Percentiles rank a stretch among this genome's conserved stretches.
Evolutionary conservation across 1,140 invertebrate species (phyloP).

Genomic region (Globodera ellingtonae): DNA sequence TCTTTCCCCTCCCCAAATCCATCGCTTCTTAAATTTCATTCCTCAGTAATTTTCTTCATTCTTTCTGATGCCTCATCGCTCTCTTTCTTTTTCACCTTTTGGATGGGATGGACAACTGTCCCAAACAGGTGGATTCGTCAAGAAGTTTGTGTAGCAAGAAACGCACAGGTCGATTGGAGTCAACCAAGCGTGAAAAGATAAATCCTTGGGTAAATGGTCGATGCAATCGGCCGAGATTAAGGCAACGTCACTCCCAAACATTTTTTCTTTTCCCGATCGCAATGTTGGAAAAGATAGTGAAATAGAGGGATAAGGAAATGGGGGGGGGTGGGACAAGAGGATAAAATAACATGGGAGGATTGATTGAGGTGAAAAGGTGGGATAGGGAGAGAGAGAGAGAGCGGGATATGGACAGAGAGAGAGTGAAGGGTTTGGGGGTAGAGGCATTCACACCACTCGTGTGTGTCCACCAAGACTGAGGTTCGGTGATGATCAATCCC

Average conservation of each 20-base stretch:
- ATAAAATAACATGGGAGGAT: background rate
- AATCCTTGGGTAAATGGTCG: background rate
- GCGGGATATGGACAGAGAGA: background rate
- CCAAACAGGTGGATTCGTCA: background rate
- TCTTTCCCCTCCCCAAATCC: background rate
- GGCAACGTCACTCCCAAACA: too few relatives aligned
- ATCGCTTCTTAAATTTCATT: constrained; percentile 8
- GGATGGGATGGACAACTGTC: background rate
- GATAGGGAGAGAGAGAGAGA: background rate
- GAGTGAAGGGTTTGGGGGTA: background rate
- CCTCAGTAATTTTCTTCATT: background rate
- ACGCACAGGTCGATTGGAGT: background rate
- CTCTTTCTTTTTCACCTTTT: background rate
- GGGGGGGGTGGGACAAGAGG: too few relatives aligned
- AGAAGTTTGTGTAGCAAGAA: background rate
- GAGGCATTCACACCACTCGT: background rate
- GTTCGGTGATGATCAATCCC: constrained; percentile 1
- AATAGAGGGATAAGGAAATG: background rate
- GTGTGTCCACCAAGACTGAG: background rate
- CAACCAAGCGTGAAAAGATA: background rate
- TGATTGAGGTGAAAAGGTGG: background rate
- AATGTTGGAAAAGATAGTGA: too few relatives aligned
- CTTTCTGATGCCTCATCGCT: background rate
- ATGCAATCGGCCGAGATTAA: too few relatives aligned
- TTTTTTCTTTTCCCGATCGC: too few relatives aligned